Percentiles rank a stretch among this genome's conserved stretches.
Conservation (phyloP, 2,888 invertebrate species). For the Chironomus riparius region DNA sequence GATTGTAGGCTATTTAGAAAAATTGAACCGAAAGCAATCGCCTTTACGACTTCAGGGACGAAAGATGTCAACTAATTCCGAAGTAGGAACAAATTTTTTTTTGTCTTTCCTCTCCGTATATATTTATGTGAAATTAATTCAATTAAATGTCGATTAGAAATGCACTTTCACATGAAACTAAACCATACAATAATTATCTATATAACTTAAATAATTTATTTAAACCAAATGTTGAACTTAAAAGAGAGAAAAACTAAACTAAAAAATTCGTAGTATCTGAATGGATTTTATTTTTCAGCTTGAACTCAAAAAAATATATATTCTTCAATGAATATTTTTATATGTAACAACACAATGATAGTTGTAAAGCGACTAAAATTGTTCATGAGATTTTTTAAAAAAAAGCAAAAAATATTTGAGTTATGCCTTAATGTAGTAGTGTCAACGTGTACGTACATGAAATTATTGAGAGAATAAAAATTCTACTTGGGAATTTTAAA, state of each 20-base stretch:
- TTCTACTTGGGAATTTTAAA: background rate
- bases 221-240: background rate
- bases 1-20: background rate
- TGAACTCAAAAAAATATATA: slow-evolving; percentile 24
- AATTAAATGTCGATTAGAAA: background rate
- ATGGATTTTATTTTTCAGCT: slow-evolving; percentile 16
- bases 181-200: background rate
- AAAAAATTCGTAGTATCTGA: slow-evolving; percentile 17
- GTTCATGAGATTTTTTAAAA: slow-evolving; percentile 11
- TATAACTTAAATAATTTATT: background rate
- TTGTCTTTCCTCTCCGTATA: background rate
- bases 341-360: slow-evolving; percentile 19
- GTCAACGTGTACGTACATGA: background rate
- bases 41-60: slow-evolving; percentile 19
- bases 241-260: slow-evolving; percentile 17
- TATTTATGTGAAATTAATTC: background rate
- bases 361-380: slow-evolving; percentile 14
- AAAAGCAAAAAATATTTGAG: slow-evolving; percentile 20
- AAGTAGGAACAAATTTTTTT: background rate
- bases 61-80: slow-evolving; percentile 19
- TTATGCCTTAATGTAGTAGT: background rate
- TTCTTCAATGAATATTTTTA: slow-evolving; percentile 8
- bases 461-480: slow-evolving; percentile 17
- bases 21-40: background rate
- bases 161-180: background rate